Base-by-base conservation (phyloP, 2,888 invertebrate species). In the Dinocampus coccinellae region DNA sequence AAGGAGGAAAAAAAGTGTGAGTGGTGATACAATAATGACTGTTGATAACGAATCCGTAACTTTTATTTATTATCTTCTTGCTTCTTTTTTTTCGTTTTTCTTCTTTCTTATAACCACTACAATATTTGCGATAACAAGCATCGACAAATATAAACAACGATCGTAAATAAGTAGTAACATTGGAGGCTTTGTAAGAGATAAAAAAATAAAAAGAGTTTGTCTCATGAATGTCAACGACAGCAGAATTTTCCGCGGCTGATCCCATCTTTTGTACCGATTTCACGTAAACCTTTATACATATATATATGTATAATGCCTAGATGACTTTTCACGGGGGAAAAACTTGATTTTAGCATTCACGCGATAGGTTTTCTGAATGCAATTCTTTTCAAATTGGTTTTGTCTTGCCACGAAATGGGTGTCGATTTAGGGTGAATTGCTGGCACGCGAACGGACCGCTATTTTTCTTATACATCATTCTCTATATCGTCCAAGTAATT, bases 351-450 rank as follows among this genome's bases (percentile, higher is more conserved):
- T 52, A 78, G 77, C 76, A 73, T 76, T 77, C 78, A 73, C 78
- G 76, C 74, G 78, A 78, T n/a, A 80, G 78, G 78, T 80, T 79
- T 81, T 82, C 78, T 79, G 81, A 82, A 82, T 84, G 84, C 84
- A 81, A 84, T 85, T 84, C 83, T 83, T 84, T 77, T 78, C 78
- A 82, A 83, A 85, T 84, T 84, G 84, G 79, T 81, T 82, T 78
- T 78, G 80, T 78, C 79, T 83, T 76, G 81, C 79, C 82, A 69
- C 76, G 81, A 79, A 77, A 84, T 84, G 81, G 83, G 74, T 78
- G 76, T 79, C 83, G 78, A 81, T 82, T 82, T 82, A 77, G 79
- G 77, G 78, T 76, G 80, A 82, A 84, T 81, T 73, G 77, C 64
- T 66, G 53, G 65, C 69, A 70, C 72, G 61, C 53, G 70, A 16